These are phyloP conservation scores for Orestias chungarensis DNA, from an alignment of 2,797 vertebrate genomes.

Conservation along the genomic window DNA sequence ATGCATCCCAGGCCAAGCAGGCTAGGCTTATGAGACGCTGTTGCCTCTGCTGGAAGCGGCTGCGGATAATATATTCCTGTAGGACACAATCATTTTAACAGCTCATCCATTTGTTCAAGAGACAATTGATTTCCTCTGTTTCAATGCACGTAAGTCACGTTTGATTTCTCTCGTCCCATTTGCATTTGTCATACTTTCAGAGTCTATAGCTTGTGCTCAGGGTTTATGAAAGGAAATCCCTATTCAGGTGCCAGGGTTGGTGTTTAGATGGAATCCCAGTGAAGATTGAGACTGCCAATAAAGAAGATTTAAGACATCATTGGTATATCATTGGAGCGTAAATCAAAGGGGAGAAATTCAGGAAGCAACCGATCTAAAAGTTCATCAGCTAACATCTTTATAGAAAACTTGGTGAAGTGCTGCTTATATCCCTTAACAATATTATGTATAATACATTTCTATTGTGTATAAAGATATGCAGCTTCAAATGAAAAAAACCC, in stretches of 20 bases:
- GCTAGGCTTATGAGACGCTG: conserved; percentile 35
- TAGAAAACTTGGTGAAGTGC: neutral
- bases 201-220: conserved; percentile 20
- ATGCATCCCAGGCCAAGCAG: conserved; percentile 41
- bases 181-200: conserved; percentile 66
- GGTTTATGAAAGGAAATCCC: conserved; percentile 53
- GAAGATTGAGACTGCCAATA: conserved; percentile 43
- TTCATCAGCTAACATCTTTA: neutral
- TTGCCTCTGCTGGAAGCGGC: conserved; percentile 59
- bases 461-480: neutral
- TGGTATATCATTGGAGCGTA: conserved; percentile 7
- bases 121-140: conserved; percentile 77
- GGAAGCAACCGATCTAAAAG: conserved; percentile 13
- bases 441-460: neutral
- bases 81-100: conserved; percentile 74
- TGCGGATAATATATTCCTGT: conserved; percentile 69
- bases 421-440: neutral
- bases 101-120: conserved; percentile 74
- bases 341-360: conserved; percentile 23
- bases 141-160: conserved; percentile 75
- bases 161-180: conserved; percentile 73
- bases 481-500: neutral
- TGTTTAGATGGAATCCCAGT: conserved; percentile 45
- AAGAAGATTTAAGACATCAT: conserved; percentile 39
- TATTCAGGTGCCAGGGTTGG: conserved; percentile 52